Conservation (phyloP, 2,797 vertebrate species). For the Propithecus perrieri region DNA sequence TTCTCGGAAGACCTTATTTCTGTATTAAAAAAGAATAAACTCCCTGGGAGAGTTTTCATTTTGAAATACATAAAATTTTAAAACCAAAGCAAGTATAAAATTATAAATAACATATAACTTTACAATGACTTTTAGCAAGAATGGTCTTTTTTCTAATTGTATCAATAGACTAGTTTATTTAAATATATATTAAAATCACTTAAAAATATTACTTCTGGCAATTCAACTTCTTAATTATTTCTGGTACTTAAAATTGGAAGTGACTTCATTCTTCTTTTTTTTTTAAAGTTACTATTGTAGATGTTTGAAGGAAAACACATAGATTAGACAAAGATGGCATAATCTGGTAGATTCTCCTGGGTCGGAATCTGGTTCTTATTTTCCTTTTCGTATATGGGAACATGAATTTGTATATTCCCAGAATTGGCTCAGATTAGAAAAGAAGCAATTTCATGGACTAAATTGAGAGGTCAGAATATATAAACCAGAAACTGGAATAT, state of each 20-base stretch:
- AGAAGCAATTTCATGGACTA: not conserved
- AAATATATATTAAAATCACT: not conserved
- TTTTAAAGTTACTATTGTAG: not conserved
- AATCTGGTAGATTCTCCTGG: not conserved
- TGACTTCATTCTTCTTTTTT: not conserved
- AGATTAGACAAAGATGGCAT: not conserved
- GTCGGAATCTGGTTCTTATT: not conserved
- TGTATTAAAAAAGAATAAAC: not conserved
- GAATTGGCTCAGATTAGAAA: not conserved
- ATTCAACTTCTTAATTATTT: not conserved
- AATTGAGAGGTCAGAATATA: not conserved
- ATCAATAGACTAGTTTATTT: not conserved
- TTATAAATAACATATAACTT: not conserved
- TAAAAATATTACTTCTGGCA: constrained; percentile 1
- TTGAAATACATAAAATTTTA: constrained; percentile 14
- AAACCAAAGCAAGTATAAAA: constrained; percentile 35
- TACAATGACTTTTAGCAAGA: not conserved
- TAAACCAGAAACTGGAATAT: not conserved
- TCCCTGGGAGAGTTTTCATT: not conserved
- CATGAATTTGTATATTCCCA: not conserved
- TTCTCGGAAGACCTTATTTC: not conserved
- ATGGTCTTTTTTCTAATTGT: not conserved
- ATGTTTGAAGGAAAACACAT: not conserved
- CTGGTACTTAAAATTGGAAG: not conserved
- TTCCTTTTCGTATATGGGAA: not conserved